A percentile compares a stretch with the other conserved stretches of the same genome.
phyloP scores from a whole-genome alignment of 2,888 invertebrate species.

The Drosophila hamatofila region DNA sequence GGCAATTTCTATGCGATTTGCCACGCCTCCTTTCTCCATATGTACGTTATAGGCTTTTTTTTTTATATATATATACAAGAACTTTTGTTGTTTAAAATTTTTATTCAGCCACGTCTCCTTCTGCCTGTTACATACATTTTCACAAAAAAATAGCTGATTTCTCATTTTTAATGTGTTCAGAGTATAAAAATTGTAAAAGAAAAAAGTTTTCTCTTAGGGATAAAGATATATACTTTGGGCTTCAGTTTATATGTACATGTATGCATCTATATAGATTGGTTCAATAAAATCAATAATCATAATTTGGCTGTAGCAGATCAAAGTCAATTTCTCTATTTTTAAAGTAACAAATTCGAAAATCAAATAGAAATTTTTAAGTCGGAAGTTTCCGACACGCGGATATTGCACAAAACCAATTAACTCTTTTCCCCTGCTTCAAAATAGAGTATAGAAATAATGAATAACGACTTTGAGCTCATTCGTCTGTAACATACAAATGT shows the following conservation, averaged over 20 bases:
- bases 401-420: slow-evolving; percentile 14
- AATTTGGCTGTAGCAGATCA: background rate
- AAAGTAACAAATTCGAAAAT: background rate
- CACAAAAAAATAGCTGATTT: no score
- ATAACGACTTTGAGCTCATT: slow-evolving; percentile 45
- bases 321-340: background rate
- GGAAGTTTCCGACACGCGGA: slow-evolving; percentile 1
- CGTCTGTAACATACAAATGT: slow-evolving; percentile 54
- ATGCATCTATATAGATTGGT: background rate
- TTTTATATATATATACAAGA: no score
- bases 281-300: background rate
- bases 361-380: slow-evolving; percentile 1
- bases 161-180: no score
- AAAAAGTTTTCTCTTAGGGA: background rate
- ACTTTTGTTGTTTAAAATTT: no score
- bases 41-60: no score
- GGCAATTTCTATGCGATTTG: background rate
- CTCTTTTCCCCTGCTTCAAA: background rate
- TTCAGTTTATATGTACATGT: background rate
- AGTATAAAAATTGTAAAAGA: background rate
- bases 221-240: background rate
- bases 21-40: no score
- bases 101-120: no score
- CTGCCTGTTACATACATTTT: no score
- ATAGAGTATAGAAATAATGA: slow-evolving; percentile 24